These are phyloP conservation scores for Drosophila hydei DNA, from an alignment of 1,140 invertebrate species.

Conservation along the genomic window DNA sequence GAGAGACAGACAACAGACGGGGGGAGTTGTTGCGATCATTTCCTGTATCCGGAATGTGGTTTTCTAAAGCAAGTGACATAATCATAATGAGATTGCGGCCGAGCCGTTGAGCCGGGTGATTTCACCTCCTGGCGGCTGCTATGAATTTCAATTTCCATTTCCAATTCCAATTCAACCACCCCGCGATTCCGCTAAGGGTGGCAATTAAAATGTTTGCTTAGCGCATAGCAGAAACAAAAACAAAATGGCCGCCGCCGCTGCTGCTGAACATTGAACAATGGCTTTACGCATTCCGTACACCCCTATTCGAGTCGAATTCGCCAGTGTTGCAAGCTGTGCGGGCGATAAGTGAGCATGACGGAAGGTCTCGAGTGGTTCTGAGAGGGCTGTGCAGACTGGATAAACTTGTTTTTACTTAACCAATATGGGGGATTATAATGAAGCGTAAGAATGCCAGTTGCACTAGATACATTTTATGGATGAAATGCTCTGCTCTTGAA, in stretches of 20 bases:
- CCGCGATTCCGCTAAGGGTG: constrained; percentile 47
- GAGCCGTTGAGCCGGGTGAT: neutral
- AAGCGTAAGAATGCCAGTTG: no score
- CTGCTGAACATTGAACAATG: constrained; percentile 7
- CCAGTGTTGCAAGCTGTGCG: constrained; percentile 40
- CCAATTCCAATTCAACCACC: constrained; percentile 43
- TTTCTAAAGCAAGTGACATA: constrained; percentile 73
- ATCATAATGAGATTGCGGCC: constrained; percentile 57
- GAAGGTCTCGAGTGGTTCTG: constrained; percentile 22
- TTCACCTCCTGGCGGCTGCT: neutral
- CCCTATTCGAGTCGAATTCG: neutral
- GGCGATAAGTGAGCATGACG: constrained; percentile 45
- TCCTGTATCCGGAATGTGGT: constrained; percentile 44
- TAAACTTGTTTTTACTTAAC: neutral
- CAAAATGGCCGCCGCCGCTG: constrained; percentile 64
- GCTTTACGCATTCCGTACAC: neutral
- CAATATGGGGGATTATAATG: constrained; percentile 3
- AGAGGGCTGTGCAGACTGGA: constrained; percentile 6
- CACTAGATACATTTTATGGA: no score
- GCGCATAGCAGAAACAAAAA: constrained; percentile 4
- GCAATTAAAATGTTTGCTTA: constrained; percentile 78
- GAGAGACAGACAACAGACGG: constrained; percentile 10
- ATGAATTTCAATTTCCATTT: constrained; percentile 56
- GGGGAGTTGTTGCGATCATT: constrained; percentile 43
- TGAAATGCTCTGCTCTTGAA: no score